Evolutionary conservation across 2,888 invertebrate genomes (phyloP).

Genomic region (Pogonocherus hispidulus): DNA sequence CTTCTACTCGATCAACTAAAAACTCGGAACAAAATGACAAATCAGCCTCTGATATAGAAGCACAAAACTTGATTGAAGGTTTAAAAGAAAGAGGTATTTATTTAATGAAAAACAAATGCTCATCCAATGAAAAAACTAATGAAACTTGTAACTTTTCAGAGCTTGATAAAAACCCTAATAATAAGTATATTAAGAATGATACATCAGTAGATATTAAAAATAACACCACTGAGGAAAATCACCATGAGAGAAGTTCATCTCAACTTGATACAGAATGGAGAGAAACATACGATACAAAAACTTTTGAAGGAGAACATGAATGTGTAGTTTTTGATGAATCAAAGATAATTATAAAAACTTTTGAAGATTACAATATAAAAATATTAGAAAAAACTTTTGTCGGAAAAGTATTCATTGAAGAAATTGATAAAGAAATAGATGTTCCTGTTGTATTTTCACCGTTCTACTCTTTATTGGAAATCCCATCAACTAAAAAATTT

Average conservation of each 20-base stretch:
- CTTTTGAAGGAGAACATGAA: slow-evolving; percentile 15
- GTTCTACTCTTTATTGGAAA: slow-evolving; percentile 53
- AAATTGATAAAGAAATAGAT: slow-evolving; percentile 52
- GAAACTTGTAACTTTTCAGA: neutral
- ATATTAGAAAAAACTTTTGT: slow-evolving; percentile 50
- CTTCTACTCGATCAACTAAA: neutral
- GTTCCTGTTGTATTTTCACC: slow-evolving; percentile 52
- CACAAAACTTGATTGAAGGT: slow-evolving; percentile 59
- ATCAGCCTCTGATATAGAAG: slow-evolving; percentile 52
- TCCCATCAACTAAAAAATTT: slow-evolving; percentile 31
- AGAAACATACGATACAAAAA: slow-evolving; percentile 33
- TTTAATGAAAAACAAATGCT: slow-evolving; percentile 59
- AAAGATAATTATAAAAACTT: slow-evolving; percentile 2
- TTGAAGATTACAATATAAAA: slow-evolving; percentile 51
- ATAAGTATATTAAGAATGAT: neutral
- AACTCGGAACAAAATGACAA: slow-evolving; percentile 28
- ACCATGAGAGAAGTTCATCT: slow-evolving; percentile 18
- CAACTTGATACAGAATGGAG: slow-evolving; percentile 29
- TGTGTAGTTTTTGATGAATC: slow-evolving; percentile 28
- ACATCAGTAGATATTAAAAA: neutral
- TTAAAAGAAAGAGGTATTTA: slow-evolving; percentile 64
- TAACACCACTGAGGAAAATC: neutral
- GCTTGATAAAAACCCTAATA: neutral
- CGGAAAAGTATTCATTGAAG: slow-evolving; percentile 57
- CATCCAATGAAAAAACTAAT: slow-evolving; percentile 46